phyloP scores from a whole-genome alignment of 2,888 invertebrate genomes.

The Limnephilus auricula region DNA sequence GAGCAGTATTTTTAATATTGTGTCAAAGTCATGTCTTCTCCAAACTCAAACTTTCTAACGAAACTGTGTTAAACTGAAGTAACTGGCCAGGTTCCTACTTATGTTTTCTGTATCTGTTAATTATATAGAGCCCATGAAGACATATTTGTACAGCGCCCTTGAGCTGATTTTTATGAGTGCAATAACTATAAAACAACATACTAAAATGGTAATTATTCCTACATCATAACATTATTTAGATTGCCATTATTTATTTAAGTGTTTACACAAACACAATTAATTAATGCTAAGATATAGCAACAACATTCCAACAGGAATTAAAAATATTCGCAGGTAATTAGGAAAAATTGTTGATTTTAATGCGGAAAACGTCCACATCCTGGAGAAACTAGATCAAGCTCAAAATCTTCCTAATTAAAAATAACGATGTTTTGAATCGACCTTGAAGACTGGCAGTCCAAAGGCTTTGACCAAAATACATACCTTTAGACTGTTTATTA shows the following conservation, averaged over 20 bases:
- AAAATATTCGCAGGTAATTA: neutral
- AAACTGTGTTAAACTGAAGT: too few relatives aligned
- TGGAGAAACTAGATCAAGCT: constrained; percentile 42
- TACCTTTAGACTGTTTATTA: neutral
- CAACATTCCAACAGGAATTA: neutral
- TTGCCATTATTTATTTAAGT: neutral
- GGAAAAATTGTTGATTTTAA: neutral
- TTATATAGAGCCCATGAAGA: too few relatives aligned
- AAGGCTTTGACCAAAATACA: constrained; percentile 42
- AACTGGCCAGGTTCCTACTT: too few relatives aligned
- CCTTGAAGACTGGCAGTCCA: constrained; percentile 5
- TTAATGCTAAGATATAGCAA: neutral
- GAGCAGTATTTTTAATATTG: too few relatives aligned
- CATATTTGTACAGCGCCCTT: too few relatives aligned
- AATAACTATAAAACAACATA: neutral
- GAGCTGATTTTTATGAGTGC: too few relatives aligned
- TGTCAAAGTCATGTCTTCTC: too few relatives aligned
- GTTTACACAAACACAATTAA: neutral
- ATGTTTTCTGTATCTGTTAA: too few relatives aligned
- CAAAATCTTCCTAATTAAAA: constrained; percentile 38
- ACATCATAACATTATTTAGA: neutral
- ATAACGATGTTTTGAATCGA: neutral
- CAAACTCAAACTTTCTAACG: too few relatives aligned
- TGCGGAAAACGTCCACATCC: constrained; percentile 16
- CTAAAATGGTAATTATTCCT: neutral